These are phyloP conservation scores for Adela reaumurella DNA, from an alignment of 2,888 invertebrate genomes.

Conservation along the genomic window DNA sequence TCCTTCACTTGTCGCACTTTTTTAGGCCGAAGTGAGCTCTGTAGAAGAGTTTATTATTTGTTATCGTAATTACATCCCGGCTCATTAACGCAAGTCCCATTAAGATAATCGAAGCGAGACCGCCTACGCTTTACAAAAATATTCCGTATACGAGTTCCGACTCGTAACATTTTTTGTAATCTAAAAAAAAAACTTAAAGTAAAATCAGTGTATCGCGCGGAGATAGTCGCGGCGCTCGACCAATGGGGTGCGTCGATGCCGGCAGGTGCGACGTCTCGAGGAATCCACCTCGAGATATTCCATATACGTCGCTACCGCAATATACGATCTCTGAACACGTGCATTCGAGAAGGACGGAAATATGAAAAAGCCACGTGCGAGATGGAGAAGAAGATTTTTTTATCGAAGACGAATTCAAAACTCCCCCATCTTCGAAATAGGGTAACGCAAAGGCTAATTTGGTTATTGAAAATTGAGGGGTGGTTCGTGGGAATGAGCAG, in stretches of 20 bases:
- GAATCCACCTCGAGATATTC: slow-evolving; percentile 11
- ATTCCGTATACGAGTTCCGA: slow-evolving; percentile 44
- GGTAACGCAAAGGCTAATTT: slow-evolving; percentile 60
- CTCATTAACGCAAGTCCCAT: background rate
- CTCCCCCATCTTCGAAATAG: slow-evolving; percentile 56
- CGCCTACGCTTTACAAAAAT: slow-evolving; percentile 18
- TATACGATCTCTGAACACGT: slow-evolving; percentile 53
- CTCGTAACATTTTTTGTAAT: slow-evolving; percentile 46
- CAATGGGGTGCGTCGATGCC: slow-evolving; percentile 47
- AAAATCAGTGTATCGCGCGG: slow-evolving; percentile 52
- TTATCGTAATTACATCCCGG: background rate
- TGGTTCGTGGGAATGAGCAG: slow-evolving; percentile 65
- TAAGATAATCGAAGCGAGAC: background rate
- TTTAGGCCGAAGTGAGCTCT: too few relatives aligned
- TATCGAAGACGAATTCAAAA: slow-evolving; percentile 53
- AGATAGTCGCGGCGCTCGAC: slow-evolving; percentile 37
- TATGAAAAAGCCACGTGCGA: slow-evolving; percentile 19
- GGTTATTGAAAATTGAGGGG: slow-evolving; percentile 59
- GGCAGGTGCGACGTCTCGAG: slow-evolving; percentile 34
- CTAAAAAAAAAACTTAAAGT: slow-evolving; percentile 47
- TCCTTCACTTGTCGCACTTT: too few relatives aligned
- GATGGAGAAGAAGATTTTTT: slow-evolving; percentile 38
- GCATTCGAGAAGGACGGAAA: slow-evolving; percentile 52
- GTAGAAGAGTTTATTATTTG: too few relatives aligned
- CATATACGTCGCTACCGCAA: slow-evolving; percentile 35